Base-by-base conservation (phyloP, 2,888 invertebrate genomes). In the Ornithoptera priamus region DNA sequence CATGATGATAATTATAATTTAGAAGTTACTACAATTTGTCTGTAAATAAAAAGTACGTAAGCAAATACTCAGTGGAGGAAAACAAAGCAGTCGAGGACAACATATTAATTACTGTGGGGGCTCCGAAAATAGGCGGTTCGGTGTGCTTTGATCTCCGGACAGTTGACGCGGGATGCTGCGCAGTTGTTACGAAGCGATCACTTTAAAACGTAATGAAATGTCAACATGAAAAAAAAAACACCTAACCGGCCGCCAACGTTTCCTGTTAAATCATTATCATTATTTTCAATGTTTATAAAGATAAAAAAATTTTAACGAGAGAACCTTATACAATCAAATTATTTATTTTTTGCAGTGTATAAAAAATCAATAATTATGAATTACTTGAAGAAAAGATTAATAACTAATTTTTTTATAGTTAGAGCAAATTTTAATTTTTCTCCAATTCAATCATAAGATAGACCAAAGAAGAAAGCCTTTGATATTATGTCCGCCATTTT, bases 41-140 rank as follows among this genome's bases (percentile, higher is more conserved):
- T 39, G 7, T 10, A 39, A 39, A 10, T 39, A 39, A 39, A 39
- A 39, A 39, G 39, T 8, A 39, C 8, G 1, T 12, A 17, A 53
- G n/a, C 10, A 53, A 53, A 53, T 53, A 63, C 36, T 30, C 46
- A 71, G 56, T 74, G 69, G 65, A 42, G 15, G 69, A 74, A 73
- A 78, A 74, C 73, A 85, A 82, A 84, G 84, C 77, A 77, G 79
- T 79, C 75, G 76, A 80, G 80, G 85, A 88, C 87, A 87, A 89
- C 89, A 89, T 87, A 86, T 83, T 88, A 87, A 89, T 89, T 88
- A 85, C 84, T 75, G 39, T 78, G 80, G 80, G 74, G 75, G 74
- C 76, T 80, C 81, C 83, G 77, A 83, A 87, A 89, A 90, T 89
- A 90, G 81, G 76, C 80, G 80, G 78, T 75, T 69, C 77, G 70